Base-by-base conservation (phyloP, 2,797 vertebrate genomes). In the Poeciliopsis turneri region DNA sequence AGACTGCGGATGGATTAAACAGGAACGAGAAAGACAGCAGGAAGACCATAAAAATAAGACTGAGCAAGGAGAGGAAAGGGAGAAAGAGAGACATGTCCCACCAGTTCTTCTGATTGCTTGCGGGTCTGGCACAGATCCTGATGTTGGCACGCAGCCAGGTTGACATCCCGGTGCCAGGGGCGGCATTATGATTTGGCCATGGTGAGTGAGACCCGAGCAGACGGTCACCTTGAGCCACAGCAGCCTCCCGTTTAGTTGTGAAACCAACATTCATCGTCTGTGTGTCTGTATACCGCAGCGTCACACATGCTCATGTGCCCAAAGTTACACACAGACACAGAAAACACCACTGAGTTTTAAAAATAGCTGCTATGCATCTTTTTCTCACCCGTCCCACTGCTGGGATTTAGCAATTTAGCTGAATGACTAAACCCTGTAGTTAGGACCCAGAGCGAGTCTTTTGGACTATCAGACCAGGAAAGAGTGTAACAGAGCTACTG, bases 181-280 rank as follows among this genome's bases (percentile, higher is more conserved):
- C 92, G 87, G 94, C 92, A 87, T 93, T 90, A 88, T 89, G 91
- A 90, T 92, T 87, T 82, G 83, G 89, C 89, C 68, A 49, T 73
- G 87, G 90, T 89, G 89, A 92, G 85, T 87, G 90, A 92, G 92
- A 90, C 90, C 92, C 86, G 83, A 88, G 89, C 94, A 95, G 94
- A 95, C 94, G 92, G 95, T 96, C 95, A 96, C 95, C 95, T 96
- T 96, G 95, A 96, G 93, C 93, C 86, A 85, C 91, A 92, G 92
- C 91, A 94, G 88, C 90, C 92, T 91, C 93, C 91, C 90, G 87
- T 90, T 92, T 92, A 88, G 85, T 88, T 91, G 88, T 95, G 91
- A 94, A 93, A 93, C 89, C 78, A 78, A 86, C 93, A 94, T 94
- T 93, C 91, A 95, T 94, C 86, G 87, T 90, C 81, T 57, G 80